Percentiles rank a stretch among this genome's conserved stretches.
These are phyloP conservation scores for Chrysocyon brachyurus DNA, from an alignment of 2,797 vertebrate genomes.

Conservation along the genomic window DNA sequence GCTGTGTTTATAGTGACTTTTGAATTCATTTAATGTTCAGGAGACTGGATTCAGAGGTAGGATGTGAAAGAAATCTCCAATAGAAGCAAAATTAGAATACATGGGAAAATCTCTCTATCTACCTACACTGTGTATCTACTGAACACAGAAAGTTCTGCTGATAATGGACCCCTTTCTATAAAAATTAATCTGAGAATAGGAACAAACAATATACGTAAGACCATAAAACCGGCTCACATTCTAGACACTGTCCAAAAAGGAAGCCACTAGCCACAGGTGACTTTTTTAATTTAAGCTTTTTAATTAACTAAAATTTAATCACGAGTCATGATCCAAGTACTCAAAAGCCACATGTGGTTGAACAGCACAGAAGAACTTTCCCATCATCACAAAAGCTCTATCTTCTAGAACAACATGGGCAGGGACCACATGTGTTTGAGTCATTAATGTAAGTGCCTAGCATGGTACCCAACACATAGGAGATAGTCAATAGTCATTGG, in stretches of 20 bases:
- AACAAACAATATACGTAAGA: not conserved
- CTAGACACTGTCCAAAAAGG: not conserved
- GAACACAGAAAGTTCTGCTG: not conserved
- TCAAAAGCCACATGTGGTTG: not conserved
- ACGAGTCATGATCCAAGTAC: not conserved
- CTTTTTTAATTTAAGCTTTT: not conserved
- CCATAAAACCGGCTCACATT: not conserved
- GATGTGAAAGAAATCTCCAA: not conserved
- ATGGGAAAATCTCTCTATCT: not conserved
- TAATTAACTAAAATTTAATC: constrained; percentile 33
- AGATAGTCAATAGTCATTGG: not conserved
- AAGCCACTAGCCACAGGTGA: not conserved
- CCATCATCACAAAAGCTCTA: not conserved
- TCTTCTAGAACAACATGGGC: not conserved
- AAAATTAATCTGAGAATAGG: not conserved
- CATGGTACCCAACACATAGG: not conserved
- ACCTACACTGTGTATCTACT: not conserved
- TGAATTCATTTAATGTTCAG: constrained; percentile 50
- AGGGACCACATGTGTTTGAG: not conserved
- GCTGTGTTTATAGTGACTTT: constrained; percentile 76
- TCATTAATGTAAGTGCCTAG: not conserved
- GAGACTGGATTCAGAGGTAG: constrained; percentile 20
- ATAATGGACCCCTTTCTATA: not conserved
- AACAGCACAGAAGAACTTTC: not conserved
- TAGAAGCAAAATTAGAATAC: constrained; percentile 22